These are phyloP conservation scores for Arnoldichthys spilopterus DNA, from an alignment of 2,797 vertebrate genomes.

Conservation along the genomic window DNA sequence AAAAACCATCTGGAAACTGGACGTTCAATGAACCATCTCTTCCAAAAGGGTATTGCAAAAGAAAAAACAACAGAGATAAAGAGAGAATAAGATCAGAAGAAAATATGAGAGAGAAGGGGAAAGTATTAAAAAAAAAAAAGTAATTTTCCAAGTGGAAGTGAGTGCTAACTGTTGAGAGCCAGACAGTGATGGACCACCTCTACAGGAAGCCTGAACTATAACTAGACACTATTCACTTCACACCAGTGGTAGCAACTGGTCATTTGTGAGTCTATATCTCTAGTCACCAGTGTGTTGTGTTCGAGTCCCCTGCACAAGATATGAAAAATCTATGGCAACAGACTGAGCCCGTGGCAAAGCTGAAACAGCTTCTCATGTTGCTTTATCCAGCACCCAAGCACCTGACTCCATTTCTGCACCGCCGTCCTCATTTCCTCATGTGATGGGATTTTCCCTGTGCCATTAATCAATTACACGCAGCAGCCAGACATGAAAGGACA, in stretches of 20 bases:
- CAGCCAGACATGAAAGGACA: conserved; percentile 43
- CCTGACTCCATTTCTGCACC: conserved; percentile 21
- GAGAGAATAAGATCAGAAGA: background rate
- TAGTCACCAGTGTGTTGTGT: background rate
- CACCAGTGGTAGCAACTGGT: background rate
- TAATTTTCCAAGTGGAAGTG: conserved; percentile 27
- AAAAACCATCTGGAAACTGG: background rate
- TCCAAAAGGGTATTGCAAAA: background rate
- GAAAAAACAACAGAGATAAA: background rate
- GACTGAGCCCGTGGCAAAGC: background rate
- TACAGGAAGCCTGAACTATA: background rate
- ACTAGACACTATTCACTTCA: background rate
- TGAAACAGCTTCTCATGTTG: background rate
- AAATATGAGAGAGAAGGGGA: background rate
- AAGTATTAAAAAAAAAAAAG: background rate
- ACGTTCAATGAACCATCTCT: background rate
- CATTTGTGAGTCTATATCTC: background rate
- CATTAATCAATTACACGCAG: conserved; percentile 55
- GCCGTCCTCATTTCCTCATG: conserved; percentile 10
- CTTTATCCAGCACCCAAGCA: background rate
- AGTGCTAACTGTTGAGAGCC: background rate
- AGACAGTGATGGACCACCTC: background rate
- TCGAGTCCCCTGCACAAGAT: background rate
- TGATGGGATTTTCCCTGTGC: conserved; percentile 58
- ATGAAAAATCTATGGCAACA: background rate